Evolutionary conservation across 2,888 invertebrate species (phyloP).

Genomic region (Rotaria magnacalcarata): DNA sequence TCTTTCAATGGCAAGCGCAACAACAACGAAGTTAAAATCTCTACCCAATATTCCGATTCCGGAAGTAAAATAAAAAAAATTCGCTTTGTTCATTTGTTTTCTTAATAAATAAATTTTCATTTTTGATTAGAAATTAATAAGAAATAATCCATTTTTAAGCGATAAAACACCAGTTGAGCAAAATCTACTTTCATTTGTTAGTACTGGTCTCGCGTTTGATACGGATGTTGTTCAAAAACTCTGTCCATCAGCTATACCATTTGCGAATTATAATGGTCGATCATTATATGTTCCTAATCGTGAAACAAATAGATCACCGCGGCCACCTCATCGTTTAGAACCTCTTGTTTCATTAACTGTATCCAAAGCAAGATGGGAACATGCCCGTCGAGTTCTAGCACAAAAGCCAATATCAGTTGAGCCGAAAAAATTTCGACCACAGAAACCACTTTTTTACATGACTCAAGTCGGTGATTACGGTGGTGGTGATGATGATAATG

Average conservation of each 20-base stretch:
- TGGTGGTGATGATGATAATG: neutral
- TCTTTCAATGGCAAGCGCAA: neutral
- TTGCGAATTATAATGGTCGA: neutral
- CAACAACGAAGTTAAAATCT: neutral
- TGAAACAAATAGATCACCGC: neutral
- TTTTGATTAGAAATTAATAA: conserved; percentile 4
- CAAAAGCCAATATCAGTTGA: neutral
- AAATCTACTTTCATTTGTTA: neutral
- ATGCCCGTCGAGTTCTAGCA: conserved; percentile 12
- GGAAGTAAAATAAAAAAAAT: neutral
- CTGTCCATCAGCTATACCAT: neutral
- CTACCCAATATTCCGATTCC: neutral
- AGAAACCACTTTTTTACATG: neutral
- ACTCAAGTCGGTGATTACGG: neutral
- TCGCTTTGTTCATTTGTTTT: neutral
- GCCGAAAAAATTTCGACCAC: neutral
- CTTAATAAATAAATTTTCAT: neutral
- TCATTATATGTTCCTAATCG: neutral
- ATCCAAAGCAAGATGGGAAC: neutral
- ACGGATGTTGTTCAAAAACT: conserved; percentile 11
- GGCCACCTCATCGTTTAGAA: neutral
- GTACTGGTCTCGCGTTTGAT: neutral
- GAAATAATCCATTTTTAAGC: neutral
- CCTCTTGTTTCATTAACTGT: neutral
- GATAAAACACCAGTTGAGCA: neutral